Base-by-base conservation (phyloP, 2,888 invertebrate genomes). In the Xanthia togata region DNA sequence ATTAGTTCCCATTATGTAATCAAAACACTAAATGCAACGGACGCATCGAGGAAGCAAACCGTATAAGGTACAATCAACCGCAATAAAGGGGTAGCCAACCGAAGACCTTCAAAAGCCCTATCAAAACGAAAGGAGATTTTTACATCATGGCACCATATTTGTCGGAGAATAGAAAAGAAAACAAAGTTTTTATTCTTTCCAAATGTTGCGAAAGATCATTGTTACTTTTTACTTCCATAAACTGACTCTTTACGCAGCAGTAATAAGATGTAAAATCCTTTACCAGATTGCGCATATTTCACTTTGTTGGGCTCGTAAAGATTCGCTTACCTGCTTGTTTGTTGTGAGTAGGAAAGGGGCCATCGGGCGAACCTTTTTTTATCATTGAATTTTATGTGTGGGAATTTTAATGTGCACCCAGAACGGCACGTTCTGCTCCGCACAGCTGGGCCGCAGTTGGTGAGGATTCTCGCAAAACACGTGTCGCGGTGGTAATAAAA, bases 251-350 rank as follows among this genome's bases (percentile, higher is more conserved):
- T 92, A 92, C 83, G 79, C 83, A 81, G 86, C 88, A 83, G 93
- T 93, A 93, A 94, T 94, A 95, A 94, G 94, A 94, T 92, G 91
- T 93, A 95, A 93, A 95, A 92, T 96, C 92, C 93, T 84, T 91
- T 88, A 90, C 88, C 89, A 87, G 92, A 91, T 92, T 92, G 91
- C 88, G 90, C 92, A 94, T 94, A 95, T 94, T 95, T 95, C 92
- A 94, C 93, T 94, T 94, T 92, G 92, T 92, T 91, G 92, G 93
- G 93, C 91, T 94, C 93, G 92, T 95, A 95, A 95, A 95, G 94
- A 95, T 96, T 95, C 94, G 93, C 94, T 95, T 96, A 96, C 96
- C 96, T 96, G 96, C 95, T 94, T 95, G 95, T 95, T 96, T 96
- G 96, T 96, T 95, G 94, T 95, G 92, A 92, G 94, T 92, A 92